Evolutionary conservation across 2,113 vertebrate genomes (phyloP).

Genomic region (Bambusicola thoracicus): DNA sequence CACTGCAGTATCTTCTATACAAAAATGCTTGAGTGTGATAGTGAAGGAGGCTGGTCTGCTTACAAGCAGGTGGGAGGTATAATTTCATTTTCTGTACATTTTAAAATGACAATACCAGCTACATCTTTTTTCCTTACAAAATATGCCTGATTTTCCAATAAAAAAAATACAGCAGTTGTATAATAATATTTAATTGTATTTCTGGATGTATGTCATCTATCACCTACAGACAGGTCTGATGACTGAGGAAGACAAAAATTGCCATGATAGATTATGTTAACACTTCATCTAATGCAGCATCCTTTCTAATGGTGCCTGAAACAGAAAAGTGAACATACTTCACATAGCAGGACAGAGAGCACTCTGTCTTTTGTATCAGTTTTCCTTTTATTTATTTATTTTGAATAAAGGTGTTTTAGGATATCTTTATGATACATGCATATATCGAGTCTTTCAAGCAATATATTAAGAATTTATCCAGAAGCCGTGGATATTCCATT

Average conservation of each 20-base stretch:
- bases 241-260: not conserved
- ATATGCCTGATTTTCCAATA: not conserved
- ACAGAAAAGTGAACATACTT: not conserved
- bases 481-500: not conserved
- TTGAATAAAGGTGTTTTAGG: not conserved
- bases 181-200: not conserved
- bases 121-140: not conserved
- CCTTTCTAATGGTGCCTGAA: not conserved
- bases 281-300: not conserved
- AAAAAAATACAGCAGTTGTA: not conserved
- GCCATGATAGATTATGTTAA: not conserved
- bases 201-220: not conserved
- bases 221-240: accelerated
- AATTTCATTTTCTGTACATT: not conserved
- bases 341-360: not conserved
- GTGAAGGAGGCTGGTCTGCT: not conserved
- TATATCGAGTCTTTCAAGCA: not conserved
- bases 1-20: not conserved
- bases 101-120: not conserved
- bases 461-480: not conserved
- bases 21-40: not conserved
- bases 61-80: not conserved
- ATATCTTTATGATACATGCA: not conserved
- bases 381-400: not conserved
- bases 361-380: not conserved